phyloP scores from a whole-genome alignment of 1,140 invertebrate genomes.

The Pectinophora gossypiella region DNA sequence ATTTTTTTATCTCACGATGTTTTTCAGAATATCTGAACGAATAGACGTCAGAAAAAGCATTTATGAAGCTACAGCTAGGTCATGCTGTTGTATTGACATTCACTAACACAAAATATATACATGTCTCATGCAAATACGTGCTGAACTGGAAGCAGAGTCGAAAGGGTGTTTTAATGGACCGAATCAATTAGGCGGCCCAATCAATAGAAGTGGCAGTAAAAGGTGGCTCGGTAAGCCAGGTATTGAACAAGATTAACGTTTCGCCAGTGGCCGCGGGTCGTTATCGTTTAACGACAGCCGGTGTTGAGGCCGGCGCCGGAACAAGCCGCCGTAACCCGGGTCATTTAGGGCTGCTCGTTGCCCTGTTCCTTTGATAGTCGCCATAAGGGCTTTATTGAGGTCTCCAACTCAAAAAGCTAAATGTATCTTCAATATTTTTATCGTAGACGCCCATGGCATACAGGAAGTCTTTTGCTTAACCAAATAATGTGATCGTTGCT shows the following conservation, averaged over 20 bases:
- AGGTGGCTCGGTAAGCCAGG: constrained; percentile 26
- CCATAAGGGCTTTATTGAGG: constrained; percentile 45
- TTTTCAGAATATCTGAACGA: no score
- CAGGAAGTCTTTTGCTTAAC: no score
- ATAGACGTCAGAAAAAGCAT: no score
- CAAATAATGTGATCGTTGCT: no score
- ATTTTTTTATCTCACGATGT: no score
- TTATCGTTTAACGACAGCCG: constrained; percentile 45
- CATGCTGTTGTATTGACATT: constrained; percentile 40
- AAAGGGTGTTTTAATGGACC: constrained; percentile 15
- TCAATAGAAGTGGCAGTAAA: constrained; percentile 37
- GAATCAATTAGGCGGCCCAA: constrained; percentile 36
- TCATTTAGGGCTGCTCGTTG: constrained; percentile 39
- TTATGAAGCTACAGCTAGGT: background rate
- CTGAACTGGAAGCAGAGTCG: constrained; percentile 33
- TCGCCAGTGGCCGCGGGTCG: constrained; percentile 34
- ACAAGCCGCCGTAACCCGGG: constrained; percentile 38
- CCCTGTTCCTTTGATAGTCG: constrained; percentile 38
- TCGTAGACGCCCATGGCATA: no score
- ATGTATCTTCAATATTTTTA: constrained; percentile 14
- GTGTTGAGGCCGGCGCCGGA: constrained; percentile 21
- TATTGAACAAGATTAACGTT: constrained; percentile 43
- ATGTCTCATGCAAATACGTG: constrained; percentile 44
- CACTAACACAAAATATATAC: constrained; percentile 18
- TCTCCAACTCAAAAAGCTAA: constrained; percentile 32